Percentiles rank a stretch among this genome's conserved stretches.
phyloP scores from a whole-genome alignment of 2,113 vertebrate species.

The Chelonoidis abingdonii region DNA sequence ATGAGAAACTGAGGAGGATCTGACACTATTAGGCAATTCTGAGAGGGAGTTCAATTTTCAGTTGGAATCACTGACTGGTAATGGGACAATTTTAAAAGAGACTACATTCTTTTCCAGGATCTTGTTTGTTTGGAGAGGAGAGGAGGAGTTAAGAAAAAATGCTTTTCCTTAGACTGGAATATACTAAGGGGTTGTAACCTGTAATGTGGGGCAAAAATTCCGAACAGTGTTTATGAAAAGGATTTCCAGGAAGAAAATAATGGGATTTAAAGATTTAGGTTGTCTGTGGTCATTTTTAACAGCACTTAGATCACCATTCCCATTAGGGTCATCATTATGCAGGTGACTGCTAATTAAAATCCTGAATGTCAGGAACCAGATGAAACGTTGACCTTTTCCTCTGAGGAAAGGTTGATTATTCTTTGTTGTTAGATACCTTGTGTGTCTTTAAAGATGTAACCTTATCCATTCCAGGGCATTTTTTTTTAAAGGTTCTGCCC shows the following conservation, averaged over 20 bases:
- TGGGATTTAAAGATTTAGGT: background rate
- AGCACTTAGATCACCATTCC: background rate
- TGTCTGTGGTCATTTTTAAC: background rate
- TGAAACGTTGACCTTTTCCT: slow-evolving; percentile 44
- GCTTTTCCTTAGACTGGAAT: background rate
- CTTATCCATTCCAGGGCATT: background rate
- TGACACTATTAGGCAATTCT: background rate
- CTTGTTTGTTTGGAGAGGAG: background rate
- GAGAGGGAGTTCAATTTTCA: background rate
- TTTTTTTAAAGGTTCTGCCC: background rate
- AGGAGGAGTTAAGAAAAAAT: no score
- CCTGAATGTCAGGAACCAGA: slow-evolving; percentile 36
- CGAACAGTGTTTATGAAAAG: background rate
- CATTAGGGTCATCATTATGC: background rate
- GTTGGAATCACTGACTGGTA: background rate
- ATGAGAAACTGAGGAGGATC: background rate
- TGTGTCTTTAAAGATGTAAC: slow-evolving; percentile 12
- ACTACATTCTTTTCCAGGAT: background rate
- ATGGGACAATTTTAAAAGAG: background rate
- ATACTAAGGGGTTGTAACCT: background rate
- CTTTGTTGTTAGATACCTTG: slow-evolving; percentile 23
- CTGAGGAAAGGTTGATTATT: slow-evolving; percentile 22
- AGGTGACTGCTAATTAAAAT: slow-evolving; percentile 55
- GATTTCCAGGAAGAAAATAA: background rate
- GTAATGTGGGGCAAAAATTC: background rate